phyloP scores from a whole-genome alignment of 1,140 invertebrate species.

The Ganaspis sp. region DNA sequence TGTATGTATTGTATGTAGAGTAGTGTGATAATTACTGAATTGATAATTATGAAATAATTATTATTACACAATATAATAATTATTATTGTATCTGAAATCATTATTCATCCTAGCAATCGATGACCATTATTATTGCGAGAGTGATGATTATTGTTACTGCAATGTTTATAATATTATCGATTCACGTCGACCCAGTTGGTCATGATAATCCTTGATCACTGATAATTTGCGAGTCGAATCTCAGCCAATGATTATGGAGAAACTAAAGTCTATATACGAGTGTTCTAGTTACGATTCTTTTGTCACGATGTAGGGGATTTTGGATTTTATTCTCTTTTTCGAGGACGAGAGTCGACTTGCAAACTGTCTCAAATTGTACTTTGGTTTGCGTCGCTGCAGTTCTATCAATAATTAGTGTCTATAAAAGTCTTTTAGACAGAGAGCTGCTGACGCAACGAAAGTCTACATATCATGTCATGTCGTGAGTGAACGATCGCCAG shows the following conservation, averaged over 20 bases:
- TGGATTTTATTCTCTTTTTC: constrained; percentile 15
- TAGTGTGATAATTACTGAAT: constrained; percentile 54
- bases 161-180: constrained; percentile 71
- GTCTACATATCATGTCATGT: constrained; percentile 72
- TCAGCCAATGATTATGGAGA: constrained; percentile 58
- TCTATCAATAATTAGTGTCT: constrained; percentile 38
- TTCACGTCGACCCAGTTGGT: constrained; percentile 58
- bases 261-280: constrained; percentile 53
- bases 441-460: constrained; percentile 47
- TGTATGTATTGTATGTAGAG: constrained; percentile 77
- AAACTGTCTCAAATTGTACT: constrained; percentile 56
- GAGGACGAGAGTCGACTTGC: constrained; percentile 47
- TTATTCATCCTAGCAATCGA: constrained; percentile 67
- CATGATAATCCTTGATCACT: constrained; percentile 52
- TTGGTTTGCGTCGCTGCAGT: constrained; percentile 60
- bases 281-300: constrained; percentile 7
- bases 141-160: constrained; percentile 70
- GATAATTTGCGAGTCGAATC: constrained; percentile 56
- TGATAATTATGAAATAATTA: constrained; percentile 63
- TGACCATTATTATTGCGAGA: constrained; percentile 60
- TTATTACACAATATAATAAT: constrained; percentile 56
- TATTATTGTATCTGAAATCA: constrained; percentile 62
- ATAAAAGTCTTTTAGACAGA: constrained; percentile 32
- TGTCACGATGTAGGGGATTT: constrained; percentile 28
- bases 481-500: constrained; percentile 73